Base-by-base conservation (phyloP, 2,888 invertebrate genomes). In the Lepidocyrtinus sp. region DNA sequence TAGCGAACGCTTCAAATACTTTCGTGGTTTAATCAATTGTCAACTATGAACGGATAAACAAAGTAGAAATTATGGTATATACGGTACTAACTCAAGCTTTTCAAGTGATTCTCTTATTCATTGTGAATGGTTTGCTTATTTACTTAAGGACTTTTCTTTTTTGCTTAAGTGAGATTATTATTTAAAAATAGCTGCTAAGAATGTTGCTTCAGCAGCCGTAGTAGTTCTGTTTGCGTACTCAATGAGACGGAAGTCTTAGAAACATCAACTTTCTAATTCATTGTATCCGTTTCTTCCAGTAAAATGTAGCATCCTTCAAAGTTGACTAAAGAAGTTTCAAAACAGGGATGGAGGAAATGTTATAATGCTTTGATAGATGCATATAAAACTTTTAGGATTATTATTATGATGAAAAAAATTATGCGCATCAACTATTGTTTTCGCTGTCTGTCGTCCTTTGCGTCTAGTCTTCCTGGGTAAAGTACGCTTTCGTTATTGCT, bases 51-150 rank as follows among this genome's bases (percentile, higher is more conserved):
- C n/a, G n/a, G n/a, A 55, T 55, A 55, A 55, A 55, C 15, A 55
- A 55, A n/a, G 55, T 3, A 9, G 55, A 55, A n/a, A n/a, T n/a
- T n/a, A n/a, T n/a, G n/a, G 55, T 64, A 45, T 63, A 50, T 63
- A 50, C 26, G 63, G 64, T 45, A 64, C 63, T 63, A 22, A 45
- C 12, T 36, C 2, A 68, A 19, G 46, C 45, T 19, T 7, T 50
- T 72, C 3, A 19, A n/a, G 1, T n/a, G 21, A 46, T 36, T 15
- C 3, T 50, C 55, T 2, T 3, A 22, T 46, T 46, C 62, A 71
- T 63, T 63, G 61, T 64, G 46, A 64, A 26, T 50, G 50, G 63
- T 68, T 68, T 71, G 45, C 63, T 72, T 72, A 50, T 64, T 72
- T 64, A 46, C 72, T 63, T 50, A 64, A 64, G 17, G 50, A 25